Percentiles rank a stretch among this genome's conserved stretches.
These are phyloP conservation scores for Pavo muticus DNA, from an alignment of 2,113 vertebrate species.

Conservation along the genomic window DNA sequence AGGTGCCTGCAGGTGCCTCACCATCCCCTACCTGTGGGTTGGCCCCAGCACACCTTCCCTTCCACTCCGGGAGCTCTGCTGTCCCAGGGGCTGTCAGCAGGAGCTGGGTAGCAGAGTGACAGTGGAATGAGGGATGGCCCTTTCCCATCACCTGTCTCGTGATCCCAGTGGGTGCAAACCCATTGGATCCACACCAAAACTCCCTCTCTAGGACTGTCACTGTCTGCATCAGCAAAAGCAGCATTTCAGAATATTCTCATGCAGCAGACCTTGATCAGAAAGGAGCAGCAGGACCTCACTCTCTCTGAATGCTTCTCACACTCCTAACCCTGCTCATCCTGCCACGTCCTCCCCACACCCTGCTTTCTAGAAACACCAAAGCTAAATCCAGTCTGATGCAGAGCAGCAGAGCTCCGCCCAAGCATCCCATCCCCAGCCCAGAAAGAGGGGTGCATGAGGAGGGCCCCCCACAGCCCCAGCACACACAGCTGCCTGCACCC, in stretches of 20 bases:
- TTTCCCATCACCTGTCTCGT: not conserved
- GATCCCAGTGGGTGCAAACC: not conserved
- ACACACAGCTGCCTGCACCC: not conserved
- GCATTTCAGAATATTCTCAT: not conserved
- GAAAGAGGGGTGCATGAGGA: not conserved
- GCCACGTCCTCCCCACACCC: fast-evolving
- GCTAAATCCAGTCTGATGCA: fast-evolving
- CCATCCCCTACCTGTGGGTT: not conserved
- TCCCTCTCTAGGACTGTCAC: not conserved
- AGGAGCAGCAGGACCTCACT: not conserved
- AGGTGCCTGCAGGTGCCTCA: not conserved
- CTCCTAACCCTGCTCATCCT: not conserved
- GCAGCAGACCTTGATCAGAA: fast-evolving
- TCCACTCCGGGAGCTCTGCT: not conserved
- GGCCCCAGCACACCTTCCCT: not conserved
- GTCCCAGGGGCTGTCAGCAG: not conserved
- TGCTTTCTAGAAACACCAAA: not conserved
- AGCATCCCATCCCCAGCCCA: not conserved
- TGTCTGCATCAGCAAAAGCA: not conserved
- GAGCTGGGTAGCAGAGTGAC: not conserved
- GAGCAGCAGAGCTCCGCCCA: not conserved
- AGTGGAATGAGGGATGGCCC: not conserved
- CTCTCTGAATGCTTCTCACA: not conserved
- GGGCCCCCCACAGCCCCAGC: fast-evolving
- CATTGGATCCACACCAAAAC: not conserved